Conservation (phyloP, 2,888 invertebrate genomes). For the Tanypteryx hageni region DNA sequence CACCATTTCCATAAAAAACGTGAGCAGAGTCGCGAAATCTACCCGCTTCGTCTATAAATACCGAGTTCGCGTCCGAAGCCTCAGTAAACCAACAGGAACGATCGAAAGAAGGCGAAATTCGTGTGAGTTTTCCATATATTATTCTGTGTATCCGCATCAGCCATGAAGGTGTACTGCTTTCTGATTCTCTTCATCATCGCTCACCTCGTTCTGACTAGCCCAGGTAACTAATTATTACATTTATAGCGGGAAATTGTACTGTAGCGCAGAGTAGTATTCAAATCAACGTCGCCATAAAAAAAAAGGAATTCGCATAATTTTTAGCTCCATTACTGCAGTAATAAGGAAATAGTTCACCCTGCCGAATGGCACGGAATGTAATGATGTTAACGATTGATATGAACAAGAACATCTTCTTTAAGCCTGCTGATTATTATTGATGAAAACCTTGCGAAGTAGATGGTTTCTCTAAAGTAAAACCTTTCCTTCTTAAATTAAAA, state of each 20-base stretch:
- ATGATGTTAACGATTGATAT: no score
- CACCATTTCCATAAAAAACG: neutral
- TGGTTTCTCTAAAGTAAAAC: no score
- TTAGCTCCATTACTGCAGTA: no score
- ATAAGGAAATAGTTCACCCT: no score
- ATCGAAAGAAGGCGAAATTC: neutral
- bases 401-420: no score
- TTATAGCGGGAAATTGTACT: neutral
- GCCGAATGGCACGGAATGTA: no score
- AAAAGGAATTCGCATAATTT: no score
- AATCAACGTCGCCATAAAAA: no score
- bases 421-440: no score
- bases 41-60: neutral
- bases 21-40: conserved; percentile 32
- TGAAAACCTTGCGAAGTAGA: no score
- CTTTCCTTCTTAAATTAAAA: no score
- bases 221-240: neutral
- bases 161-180: neutral
- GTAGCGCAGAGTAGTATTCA: no score
- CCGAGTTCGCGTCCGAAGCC: neutral
- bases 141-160: neutral
- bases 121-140: neutral
- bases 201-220: neutral
- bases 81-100: neutral
- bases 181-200: neutral